Evolutionary conservation across 53 echinoderm and acorn worm genomes (phyloP), one percentile per base, ranked within the genome.

Genomic region (Holothuria leucospilota): DNA sequence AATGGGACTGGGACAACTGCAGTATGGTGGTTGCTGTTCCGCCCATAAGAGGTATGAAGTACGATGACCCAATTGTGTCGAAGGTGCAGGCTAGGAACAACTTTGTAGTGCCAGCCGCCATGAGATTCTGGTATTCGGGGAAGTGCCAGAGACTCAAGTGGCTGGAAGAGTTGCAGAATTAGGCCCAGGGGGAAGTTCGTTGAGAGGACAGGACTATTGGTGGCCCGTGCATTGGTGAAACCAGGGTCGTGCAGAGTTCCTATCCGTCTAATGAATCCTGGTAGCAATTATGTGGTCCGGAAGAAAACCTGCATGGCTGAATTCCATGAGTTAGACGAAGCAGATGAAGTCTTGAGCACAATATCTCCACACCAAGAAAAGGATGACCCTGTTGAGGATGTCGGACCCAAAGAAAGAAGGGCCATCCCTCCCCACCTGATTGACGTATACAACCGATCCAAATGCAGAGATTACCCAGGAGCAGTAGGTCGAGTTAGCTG

Each of bases 1-100:
- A 84, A 41, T 39, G 68, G 69, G 59, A 46, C 7, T 71, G 82
- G 84, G 89, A 83, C 13, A 63, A 79, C 39, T 39, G 62, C 20
- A 60, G 60, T 20, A 60, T 89, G 20, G 59, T 29, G 20, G 68
- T 89, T 41, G 84, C 73, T 29, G 66, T 86, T 73, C 86, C 86
- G 52, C 25, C 72, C 39, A 60, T 74, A 14, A 73, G 28, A 46
- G 73, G 56, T 21, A 63, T 26, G 12, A 26, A 63, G 21, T 42
- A 68, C 52, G 78, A 66, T 6, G 87, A 79, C 21, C 78, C 78
- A 13, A 66, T 66, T 20, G 30, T 87, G 9, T 87, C 77, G 25
- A 41, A 77, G 21, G 87, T 87, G 6, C 77, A 77, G n/a, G 27
- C 65, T n/a, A 26, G 40, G 11, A 61, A 85, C 15, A 85, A 73